Evolutionary conservation across 2,888 invertebrate genomes (phyloP).

Genomic region (Lasioglossum malachurum): DNA sequence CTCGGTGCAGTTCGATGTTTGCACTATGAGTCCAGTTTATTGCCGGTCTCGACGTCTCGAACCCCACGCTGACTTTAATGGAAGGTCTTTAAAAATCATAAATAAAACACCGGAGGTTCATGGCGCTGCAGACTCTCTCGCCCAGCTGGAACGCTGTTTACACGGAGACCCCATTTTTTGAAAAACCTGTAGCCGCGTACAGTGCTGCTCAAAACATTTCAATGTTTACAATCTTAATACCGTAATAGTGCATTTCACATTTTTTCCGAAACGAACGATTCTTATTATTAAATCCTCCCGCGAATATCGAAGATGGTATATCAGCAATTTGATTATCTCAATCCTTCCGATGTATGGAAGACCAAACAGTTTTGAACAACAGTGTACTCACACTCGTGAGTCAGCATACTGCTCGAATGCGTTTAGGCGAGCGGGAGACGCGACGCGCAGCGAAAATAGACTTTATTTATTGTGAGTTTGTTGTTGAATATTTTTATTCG

Average conservation of each 20-base stretch:
- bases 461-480: background rate
- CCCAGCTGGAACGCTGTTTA: background rate
- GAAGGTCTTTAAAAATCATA: slow-evolving; percentile 15
- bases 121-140: background rate
- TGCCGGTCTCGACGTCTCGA: background rate
- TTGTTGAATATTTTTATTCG: background rate
- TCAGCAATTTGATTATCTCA: background rate
- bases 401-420: background rate
- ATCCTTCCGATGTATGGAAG: background rate
- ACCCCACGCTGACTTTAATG: slow-evolving; percentile 10
- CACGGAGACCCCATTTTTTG: background rate
- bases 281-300: background rate
- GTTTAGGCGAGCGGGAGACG: background rate
- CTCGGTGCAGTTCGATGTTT: slow-evolving; percentile 1
- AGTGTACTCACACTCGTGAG: background rate
- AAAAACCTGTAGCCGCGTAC: background rate
- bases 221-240: background rate
- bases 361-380: background rate
- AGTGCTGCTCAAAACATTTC: background rate
- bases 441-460: background rate
- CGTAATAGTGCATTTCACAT: background rate
- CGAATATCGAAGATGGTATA: background rate
- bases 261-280: background rate
- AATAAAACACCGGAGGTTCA: background rate
- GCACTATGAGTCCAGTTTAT: slow-evolving; percentile 12